Conservation (phyloP, 2,797 vertebrate species). For the Hippopotamyrus pictus region DNA sequence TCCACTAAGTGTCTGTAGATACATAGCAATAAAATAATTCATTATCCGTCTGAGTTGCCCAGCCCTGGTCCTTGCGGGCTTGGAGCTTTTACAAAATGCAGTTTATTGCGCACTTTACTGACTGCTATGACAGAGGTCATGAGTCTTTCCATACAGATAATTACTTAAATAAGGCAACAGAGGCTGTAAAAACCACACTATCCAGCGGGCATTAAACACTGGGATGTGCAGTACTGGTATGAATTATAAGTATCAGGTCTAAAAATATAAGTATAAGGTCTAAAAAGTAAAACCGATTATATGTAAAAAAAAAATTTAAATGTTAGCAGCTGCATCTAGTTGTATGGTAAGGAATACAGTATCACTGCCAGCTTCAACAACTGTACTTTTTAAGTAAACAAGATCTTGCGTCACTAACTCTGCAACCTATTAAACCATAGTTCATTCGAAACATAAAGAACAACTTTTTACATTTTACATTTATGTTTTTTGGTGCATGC, state of each 20-base stretch:
- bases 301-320: background rate
- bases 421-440: background rate
- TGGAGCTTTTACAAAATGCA: background rate
- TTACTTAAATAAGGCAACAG: background rate
- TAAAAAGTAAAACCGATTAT: background rate
- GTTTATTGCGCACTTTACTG: background rate
- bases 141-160: background rate
- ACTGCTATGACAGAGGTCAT: background rate
- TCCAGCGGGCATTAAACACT: background rate
- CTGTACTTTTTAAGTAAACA: background rate
- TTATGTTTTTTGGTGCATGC: background rate
- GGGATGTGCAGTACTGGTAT: background rate
- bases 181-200: background rate
- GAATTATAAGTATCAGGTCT: background rate
- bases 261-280: background rate
- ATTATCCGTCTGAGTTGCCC: background rate
- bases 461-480: background rate
- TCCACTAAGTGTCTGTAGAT: background rate
- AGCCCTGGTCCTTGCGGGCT: background rate
- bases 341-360: background rate
- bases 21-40: background rate
- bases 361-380: background rate
- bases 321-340: background rate
- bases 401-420: background rate
- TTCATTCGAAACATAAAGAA: constrained; percentile 4